Conservation (phyloP, 30 jellyfish, hydroid and myxozoan species). For the Aurelia aurita complex sp. Pacific region DNA sequence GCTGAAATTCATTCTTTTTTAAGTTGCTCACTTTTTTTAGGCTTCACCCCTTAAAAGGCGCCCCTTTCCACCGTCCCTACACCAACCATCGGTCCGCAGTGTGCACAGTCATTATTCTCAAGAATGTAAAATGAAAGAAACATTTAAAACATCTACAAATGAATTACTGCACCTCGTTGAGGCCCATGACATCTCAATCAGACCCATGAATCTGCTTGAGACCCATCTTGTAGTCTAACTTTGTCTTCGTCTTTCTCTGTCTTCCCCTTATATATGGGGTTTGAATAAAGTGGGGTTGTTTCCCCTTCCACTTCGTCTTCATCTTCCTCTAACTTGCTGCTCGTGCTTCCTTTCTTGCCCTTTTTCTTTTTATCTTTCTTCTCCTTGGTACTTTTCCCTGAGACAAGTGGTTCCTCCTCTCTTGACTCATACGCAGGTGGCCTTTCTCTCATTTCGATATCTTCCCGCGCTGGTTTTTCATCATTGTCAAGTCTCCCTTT, state of each 20-base stretch:
- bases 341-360: constrained; percentile 37
- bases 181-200: constrained; percentile 15
- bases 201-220: constrained; percentile 75
- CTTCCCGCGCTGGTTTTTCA: constrained; percentile 35
- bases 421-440: constrained; percentile 65
- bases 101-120: constrained; percentile 15
- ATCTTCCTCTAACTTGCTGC: constrained; percentile 49
- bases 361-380: constrained; percentile 55
- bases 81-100: constrained; percentile 14
- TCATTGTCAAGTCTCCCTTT: constrained; percentile 27
- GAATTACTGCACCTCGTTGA: constrained; percentile 21
- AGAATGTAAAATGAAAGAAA: constrained; percentile 21
- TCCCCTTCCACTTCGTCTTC: constrained; percentile 57
- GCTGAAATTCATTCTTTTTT: too few species aligned
- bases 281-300: constrained; percentile 62
- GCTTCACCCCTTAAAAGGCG: too few species aligned
- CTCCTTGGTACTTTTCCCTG: constrained; percentile 37
- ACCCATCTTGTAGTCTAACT: constrained; percentile 47
- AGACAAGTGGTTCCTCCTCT: constrained; percentile 74
- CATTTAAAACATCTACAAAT: constrained; percentile 23
- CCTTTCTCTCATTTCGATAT: constrained; percentile 57
- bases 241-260: constrained; percentile 36
- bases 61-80: not conserved
- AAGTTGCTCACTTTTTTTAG: too few species aligned
- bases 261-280: constrained; percentile 49